Percentiles rank a stretch among this genome's conserved stretches.
phyloP scores from a whole-genome alignment of 2,113 vertebrate species.

The Arenaria interpres region DNA sequence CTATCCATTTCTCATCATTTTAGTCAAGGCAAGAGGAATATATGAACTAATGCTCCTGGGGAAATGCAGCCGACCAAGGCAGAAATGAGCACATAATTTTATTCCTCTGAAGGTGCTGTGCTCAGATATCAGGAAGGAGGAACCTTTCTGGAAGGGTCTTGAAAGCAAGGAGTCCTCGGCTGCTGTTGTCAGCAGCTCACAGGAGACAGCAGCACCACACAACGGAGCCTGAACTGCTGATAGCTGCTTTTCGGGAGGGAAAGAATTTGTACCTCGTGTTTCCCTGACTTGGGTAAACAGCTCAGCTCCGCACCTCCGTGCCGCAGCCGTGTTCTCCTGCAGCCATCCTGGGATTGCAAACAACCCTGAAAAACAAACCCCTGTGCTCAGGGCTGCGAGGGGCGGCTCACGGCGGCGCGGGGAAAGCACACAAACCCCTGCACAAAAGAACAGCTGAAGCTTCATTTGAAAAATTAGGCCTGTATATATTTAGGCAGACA shows the following conservation, averaged over 20 bases:
- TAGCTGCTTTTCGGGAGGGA: neutral
- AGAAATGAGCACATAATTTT: conserved; percentile 38
- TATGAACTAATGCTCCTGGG: conserved; percentile 22
- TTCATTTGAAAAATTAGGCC: neutral
- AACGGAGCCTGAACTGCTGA: neutral
- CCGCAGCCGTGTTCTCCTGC: neutral
- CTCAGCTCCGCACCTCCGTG: neutral
- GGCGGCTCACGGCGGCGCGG: accelerated
- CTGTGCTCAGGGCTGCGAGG: accelerated
- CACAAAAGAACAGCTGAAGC: neutral
- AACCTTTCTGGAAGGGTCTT: neutral
- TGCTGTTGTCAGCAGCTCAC: neutral
- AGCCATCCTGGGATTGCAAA: neutral
- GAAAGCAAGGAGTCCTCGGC: neutral
- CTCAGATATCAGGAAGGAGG: neutral
- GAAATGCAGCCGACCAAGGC: conserved; percentile 3
- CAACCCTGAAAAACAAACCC: neutral
- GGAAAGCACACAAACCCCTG: neutral
- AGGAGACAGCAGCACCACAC: neutral
- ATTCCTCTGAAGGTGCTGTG: neutral
- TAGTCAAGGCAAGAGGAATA: conserved; percentile 23
- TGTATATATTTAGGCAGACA: neutral
- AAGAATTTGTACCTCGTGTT: neutral
- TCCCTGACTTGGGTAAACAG: neutral
- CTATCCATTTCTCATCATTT: conserved; percentile 44